Conservation (phyloP, 2,797 vertebrate genomes). For the Syngnathus rostellatus region DNA sequence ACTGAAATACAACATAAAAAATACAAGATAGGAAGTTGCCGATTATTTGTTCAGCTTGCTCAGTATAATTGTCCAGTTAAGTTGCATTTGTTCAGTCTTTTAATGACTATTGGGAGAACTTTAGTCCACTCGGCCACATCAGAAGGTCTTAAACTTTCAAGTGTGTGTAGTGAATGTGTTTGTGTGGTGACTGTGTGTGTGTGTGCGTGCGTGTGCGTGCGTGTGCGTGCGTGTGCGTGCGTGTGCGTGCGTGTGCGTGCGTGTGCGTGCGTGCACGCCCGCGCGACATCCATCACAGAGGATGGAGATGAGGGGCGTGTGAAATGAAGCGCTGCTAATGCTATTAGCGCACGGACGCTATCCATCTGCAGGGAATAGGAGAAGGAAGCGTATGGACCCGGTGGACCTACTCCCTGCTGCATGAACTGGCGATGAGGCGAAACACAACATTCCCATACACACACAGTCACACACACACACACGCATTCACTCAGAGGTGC, state of each 20-base stretch:
- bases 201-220: constrained; percentile 55
- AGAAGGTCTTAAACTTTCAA: constrained; percentile 18
- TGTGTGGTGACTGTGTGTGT: constrained; percentile 49
- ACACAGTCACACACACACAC: constrained; percentile 28
- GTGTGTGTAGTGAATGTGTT: constrained; percentile 42
- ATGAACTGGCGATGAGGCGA: constrained; percentile 62
- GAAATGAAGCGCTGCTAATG: constrained; percentile 74
- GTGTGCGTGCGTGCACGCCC: neutral
- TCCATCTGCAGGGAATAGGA: constrained; percentile 69
- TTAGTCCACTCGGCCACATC: constrained; percentile 22
- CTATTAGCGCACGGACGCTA: constrained; percentile 67
- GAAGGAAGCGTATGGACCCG: constrained; percentile 57
- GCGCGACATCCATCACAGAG: constrained; percentile 51
- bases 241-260: constrained; percentile 1
- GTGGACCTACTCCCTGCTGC: constrained; percentile 57
- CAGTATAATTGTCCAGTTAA: neutral
- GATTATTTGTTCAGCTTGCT: too few species aligned
- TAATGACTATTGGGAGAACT: neutral
- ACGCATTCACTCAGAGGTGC: neutral
- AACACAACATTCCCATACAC: constrained; percentile 48
- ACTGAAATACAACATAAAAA: constrained; percentile 8
- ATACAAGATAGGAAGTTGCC: too few species aligned
- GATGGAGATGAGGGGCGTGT: constrained; percentile 56
- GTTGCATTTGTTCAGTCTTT: neutral
- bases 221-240: constrained; percentile 54